Base-by-base conservation (phyloP, 1,140 invertebrate species). In the Heliothis virescens region DNA sequence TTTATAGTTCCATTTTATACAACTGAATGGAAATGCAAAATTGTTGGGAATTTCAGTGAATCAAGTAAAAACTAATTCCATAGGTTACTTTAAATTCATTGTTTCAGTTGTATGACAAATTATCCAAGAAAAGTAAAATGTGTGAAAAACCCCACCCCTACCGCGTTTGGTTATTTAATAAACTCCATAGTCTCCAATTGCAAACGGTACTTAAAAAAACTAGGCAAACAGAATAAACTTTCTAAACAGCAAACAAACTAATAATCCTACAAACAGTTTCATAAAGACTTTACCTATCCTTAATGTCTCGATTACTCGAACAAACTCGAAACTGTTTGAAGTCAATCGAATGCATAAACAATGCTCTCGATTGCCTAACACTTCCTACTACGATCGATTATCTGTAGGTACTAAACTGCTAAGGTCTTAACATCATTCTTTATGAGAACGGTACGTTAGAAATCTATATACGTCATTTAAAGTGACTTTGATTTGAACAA, bases 401-500 rank as follows among this genome's bases (percentile, higher is more conserved):
- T 78, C 77, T 81, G 78, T 69, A 80, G 9, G 34, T 41, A 41
- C 34, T 72, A 65, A 21, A 69, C 52, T 41, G 63, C 67, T 55
- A 67, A 80, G 65, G 75, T 80, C 63, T 50, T 69, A 21, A 81
- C 63, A 78, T 53, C 55, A 59, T 78, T 78, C 62, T 78, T 78
- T 78, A 78, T 52, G 63, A 78, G 75, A n/a, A n/a, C n/a, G 63
- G 29, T 69, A 47, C 62, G 75, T 21, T 76, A 76, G 41, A n/a
- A 63, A 76, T 69, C 62, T 52, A n/a, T n/a, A n/a, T 57, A 69
- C 29, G 63, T 55, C 80, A 78, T 84, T 84, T 84, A 80, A 86
- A 83, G 83, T 86, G 83, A 83, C 83, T 86, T 86, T 86, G n/a
- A 86, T 86, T 81, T 80, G 85, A n/a, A n/a, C n/a, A n/a, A n/a